A percentile compares a stretch with the other conserved stretches of the same genome.
phyloP scores from a whole-genome alignment of 1,140 invertebrate species.

The Helicoverpa zea region DNA sequence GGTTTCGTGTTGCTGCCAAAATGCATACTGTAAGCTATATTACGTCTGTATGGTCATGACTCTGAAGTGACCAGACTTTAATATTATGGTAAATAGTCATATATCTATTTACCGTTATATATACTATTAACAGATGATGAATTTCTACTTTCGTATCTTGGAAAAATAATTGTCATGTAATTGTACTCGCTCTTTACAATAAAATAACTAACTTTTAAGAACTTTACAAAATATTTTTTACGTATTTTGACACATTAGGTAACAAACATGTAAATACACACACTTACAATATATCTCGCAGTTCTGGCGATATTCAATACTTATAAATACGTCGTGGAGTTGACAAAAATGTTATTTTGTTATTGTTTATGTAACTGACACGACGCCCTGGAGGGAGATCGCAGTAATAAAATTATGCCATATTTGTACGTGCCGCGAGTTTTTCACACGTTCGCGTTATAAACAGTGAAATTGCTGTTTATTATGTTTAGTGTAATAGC shows the following conservation, averaged over 20 bases:
- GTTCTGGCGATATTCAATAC: neutral
- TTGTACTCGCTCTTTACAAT: too few species aligned
- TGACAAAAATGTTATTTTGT: constrained; percentile 12
- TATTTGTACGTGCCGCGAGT: constrained; percentile 18
- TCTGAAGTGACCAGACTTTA: neutral
- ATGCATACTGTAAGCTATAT: neutral
- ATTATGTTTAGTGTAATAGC: neutral
- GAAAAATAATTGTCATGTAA: too few species aligned
- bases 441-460: neutral
- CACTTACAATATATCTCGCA: neutral
- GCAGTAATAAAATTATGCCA: constrained; percentile 24
- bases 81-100: neutral
- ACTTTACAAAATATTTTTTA: neutral
- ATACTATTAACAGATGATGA: too few species aligned
- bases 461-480: neutral
- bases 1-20: neutral
- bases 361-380: constrained; percentile 22
- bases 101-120: too few species aligned
- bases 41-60: neutral
- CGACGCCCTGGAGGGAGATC: constrained; percentile 9
- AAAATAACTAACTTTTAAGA: too few species aligned
- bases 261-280: neutral
- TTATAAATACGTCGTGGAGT: constrained; percentile 2
- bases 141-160: too few species aligned
- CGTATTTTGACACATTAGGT: neutral